A percentile compares a stretch with the other conserved stretches of the same genome.
Evolutionary conservation across 1,140 invertebrate genomes (phyloP).

Genomic region (Brachystomella parvula): DNA sequence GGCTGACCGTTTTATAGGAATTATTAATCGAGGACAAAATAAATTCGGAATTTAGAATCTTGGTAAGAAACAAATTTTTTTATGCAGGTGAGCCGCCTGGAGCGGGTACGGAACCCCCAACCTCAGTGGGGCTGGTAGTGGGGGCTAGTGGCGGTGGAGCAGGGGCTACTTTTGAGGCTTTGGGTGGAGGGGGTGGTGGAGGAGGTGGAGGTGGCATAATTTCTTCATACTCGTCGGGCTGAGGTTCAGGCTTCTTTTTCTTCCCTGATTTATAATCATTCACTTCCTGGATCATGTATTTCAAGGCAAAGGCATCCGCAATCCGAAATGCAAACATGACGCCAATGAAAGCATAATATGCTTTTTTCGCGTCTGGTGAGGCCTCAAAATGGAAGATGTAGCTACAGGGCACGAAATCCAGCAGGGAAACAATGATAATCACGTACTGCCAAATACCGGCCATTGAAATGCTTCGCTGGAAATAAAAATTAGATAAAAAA

Average conservation of each 20-base stretch:
- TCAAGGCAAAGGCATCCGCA: not conserved
- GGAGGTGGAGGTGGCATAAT: not conserved
- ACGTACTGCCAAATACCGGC: not conserved
- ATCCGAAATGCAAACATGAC: not conserved
- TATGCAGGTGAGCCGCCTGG: too few relatives aligned
- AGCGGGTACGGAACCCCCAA: too few relatives aligned
- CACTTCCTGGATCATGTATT: not conserved
- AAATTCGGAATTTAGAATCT: too few relatives aligned
- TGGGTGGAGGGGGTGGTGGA: too few relatives aligned
- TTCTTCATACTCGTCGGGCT: not conserved
- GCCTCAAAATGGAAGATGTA: slow-evolving; percentile 1
- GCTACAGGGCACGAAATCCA: not conserved
- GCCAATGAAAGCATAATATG: not conserved
- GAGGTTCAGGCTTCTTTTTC: not conserved
- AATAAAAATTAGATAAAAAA: not conserved
- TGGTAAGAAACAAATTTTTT: too few relatives aligned
- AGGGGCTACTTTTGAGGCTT: too few relatives aligned
- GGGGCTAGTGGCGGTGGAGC: too few relatives aligned
- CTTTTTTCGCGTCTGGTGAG: not conserved
- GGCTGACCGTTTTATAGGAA: too few relatives aligned
- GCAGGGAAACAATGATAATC: not conserved
- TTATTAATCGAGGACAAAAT: too few relatives aligned
- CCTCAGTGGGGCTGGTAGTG: too few relatives aligned
- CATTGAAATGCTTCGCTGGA: not conserved
- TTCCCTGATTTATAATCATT: too few relatives aligned